Evolutionary conservation across 1,140 invertebrate genomes (phyloP).

Genomic region (Protaetia brevitarsis): DNA sequence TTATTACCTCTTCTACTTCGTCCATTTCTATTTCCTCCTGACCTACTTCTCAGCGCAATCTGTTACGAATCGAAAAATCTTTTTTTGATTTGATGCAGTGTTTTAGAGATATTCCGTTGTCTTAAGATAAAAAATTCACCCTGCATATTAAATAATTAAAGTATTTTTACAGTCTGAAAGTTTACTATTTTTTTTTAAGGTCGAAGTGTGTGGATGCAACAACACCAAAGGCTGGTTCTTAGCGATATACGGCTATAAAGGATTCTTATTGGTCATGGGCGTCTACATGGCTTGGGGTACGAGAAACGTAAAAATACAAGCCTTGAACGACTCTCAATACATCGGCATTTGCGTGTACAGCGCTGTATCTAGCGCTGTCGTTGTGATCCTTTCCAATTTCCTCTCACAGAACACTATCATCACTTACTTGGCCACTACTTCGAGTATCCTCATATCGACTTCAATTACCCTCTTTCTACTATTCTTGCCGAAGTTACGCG

Average conservation of each 20-base stretch:
- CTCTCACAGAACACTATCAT: conserved; percentile 80
- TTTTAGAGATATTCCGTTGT: too few relatives aligned
- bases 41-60: too few relatives aligned
- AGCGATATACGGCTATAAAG: conserved; percentile 86
- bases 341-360: conserved; percentile 92
- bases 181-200: conserved; percentile 57
- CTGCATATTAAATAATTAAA: too few relatives aligned
- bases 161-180: too few relatives aligned
- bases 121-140: too few relatives aligned
- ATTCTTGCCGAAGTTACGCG: conserved; percentile 80
- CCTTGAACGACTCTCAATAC: conserved; percentile 95
- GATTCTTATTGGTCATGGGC: conserved; percentile 79
- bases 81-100: too few relatives aligned
- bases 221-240: conserved; percentile 85
- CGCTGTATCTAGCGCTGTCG: conserved; percentile 81
- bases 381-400: conserved; percentile 81
- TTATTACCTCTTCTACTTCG: too few relatives aligned
- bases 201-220: conserved; percentile 81
- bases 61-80: too few relatives aligned
- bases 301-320: conserved; percentile 93
- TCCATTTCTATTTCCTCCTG: too few relatives aligned
- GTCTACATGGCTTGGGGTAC: conserved; percentile 99
- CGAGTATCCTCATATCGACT: conserved; percentile 79
- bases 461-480: conserved; percentile 82
- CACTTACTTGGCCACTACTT: conserved; percentile 78